Conservation (phyloP, 1,140 invertebrate species). For the Polypedilum vanderplanki region DNA sequence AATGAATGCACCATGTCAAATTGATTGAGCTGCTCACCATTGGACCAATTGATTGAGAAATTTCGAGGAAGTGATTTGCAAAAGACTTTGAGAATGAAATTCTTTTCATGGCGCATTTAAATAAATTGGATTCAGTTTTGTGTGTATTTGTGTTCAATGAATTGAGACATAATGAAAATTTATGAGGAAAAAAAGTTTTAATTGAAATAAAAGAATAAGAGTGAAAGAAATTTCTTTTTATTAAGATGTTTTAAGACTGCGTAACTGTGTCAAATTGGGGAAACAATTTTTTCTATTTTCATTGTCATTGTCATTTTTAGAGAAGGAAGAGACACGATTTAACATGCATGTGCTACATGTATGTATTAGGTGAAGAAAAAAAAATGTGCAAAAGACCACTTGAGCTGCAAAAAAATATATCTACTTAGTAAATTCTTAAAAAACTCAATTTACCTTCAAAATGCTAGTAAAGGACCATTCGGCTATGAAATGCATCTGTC, state of each 20-base stretch:
- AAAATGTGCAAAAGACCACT: not conserved
- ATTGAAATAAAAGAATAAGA: constrained; percentile 15
- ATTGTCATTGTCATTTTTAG: not conserved
- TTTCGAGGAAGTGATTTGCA: constrained; percentile 26
- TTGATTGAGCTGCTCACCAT: not conserved
- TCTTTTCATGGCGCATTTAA: constrained; percentile 19
- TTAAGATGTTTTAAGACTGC: not conserved
- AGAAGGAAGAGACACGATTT: not conserved
- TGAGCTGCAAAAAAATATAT: not conserved
- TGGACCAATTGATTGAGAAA: constrained; percentile 4
- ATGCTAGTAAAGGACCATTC: not conserved
- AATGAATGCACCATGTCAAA: constrained; percentile 19
- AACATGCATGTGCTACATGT: not conserved
- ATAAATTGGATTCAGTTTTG: constrained; percentile 20
- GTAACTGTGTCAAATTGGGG: constrained; percentile 24
- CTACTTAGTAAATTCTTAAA: not conserved
- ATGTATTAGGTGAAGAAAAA: not conserved
- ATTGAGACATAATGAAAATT: constrained; percentile 27
- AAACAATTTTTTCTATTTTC: constrained; percentile 21
- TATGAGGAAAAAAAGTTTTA: constrained; percentile 17
- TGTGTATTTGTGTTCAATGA: not conserved
- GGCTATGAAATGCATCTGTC: constrained; percentile 26
- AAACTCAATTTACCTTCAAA: constrained; percentile 23
- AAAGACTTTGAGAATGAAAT: not conserved
- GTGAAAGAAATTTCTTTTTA: constrained; percentile 14